Evolutionary conservation across 1,140 invertebrate species (phyloP).

Genomic region (Drosophila nikananu): DNA sequence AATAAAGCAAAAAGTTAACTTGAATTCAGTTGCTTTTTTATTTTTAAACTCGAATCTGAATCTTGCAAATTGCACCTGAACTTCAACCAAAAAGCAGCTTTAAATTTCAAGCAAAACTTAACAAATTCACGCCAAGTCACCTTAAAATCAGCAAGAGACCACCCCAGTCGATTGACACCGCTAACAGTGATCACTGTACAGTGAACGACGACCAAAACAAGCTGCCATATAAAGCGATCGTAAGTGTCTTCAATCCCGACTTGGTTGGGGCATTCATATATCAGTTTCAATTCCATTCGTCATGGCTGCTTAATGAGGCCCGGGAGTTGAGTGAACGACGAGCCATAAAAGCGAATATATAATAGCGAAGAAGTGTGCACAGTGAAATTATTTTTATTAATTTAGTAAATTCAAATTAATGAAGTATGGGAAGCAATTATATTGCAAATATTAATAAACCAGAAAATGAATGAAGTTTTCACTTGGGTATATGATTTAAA

Average conservation of each 20-base stretch:
- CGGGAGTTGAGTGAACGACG: slow-evolving; percentile 74
- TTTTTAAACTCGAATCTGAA: too few relatives aligned
- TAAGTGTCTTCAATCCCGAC: slow-evolving; percentile 35
- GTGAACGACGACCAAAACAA: slow-evolving; percentile 18
- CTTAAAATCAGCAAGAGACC: slow-evolving; percentile 77
- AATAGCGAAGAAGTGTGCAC: slow-evolving; percentile 14
- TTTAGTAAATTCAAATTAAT: too few relatives aligned
- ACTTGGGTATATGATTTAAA: too few relatives aligned
- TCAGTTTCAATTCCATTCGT: slow-evolving; percentile 82
- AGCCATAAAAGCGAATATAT: slow-evolving; percentile 43
- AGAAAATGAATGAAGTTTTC: too few relatives aligned
- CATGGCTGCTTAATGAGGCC: slow-evolving; percentile 81
- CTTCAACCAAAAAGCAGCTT: slow-evolving; percentile 13
- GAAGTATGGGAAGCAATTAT: neutral
- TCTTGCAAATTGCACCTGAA: slow-evolving; percentile 5
- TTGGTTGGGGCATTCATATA: slow-evolving; percentile 60
- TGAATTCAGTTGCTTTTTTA: neutral
- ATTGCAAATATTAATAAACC: too few relatives aligned
- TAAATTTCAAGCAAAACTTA: slow-evolving; percentile 66
- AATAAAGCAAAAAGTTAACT: neutral
- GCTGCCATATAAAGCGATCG: slow-evolving; percentile 65
- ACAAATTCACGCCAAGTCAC: slow-evolving; percentile 85
- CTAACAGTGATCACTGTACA: slow-evolving; percentile 34
- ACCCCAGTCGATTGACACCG: slow-evolving; percentile 67
- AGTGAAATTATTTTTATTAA: neutral